These are phyloP conservation scores for Cerceris ruficornis DNA, from an alignment of 2,888 invertebrate species.

Conservation along the genomic window DNA sequence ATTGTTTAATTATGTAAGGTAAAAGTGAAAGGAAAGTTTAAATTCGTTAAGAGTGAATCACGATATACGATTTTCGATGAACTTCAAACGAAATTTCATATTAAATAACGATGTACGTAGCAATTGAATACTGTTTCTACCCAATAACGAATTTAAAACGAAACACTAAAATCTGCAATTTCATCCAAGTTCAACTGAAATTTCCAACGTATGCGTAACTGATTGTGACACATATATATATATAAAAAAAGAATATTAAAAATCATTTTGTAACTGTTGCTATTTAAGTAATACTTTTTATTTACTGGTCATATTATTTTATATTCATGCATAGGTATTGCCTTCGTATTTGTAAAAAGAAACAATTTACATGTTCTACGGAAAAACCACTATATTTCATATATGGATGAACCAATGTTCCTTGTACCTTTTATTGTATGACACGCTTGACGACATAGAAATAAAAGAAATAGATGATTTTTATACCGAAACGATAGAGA, in stretches of 20 bases:
- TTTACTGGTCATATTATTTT: conserved; percentile 38
- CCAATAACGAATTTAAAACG: not conserved
- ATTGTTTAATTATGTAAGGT: no score
- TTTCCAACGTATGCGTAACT: not conserved
- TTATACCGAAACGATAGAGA: not conserved
- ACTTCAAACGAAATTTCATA: not conserved
- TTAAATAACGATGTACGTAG: not conserved
- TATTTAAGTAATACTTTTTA: conserved; percentile 42
- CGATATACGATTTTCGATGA: not conserved
- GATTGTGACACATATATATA: not conserved
- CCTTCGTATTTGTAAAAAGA: conserved; percentile 9
- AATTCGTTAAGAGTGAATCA: no score
- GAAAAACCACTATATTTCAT: conserved; percentile 49
- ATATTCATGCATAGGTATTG: conserved; percentile 15
- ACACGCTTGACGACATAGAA: conserved; percentile 18
- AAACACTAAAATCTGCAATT: not conserved
- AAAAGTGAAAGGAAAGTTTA: no score
- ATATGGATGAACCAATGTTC: conserved; percentile 39
- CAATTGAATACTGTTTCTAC: not conserved
- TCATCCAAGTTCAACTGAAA: not conserved
- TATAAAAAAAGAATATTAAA: not conserved
- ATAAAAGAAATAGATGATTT: conserved; percentile 13
- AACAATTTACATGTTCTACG: conserved; percentile 41
- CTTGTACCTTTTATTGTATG: conserved; percentile 6
- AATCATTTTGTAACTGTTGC: conserved; percentile 18